Conservation (phyloP, 2,888 invertebrate species). For the Drosophila meridiana region DNA sequence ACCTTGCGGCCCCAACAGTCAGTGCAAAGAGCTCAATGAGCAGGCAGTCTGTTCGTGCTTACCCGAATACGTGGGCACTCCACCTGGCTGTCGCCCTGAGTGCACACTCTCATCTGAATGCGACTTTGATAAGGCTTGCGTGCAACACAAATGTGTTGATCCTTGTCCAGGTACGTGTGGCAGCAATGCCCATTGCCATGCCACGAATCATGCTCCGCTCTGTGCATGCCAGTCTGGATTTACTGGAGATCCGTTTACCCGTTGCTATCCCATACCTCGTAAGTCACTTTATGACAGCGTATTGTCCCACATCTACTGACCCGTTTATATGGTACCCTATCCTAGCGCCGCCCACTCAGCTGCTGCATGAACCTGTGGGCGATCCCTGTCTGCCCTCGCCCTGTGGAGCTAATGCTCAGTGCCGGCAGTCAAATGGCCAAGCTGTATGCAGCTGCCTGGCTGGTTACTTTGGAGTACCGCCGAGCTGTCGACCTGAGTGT, state of each 20-base stretch:
- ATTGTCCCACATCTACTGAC: slow-evolving; percentile 63
- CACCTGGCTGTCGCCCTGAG: slow-evolving; percentile 90
- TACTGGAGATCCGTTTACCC: slow-evolving; percentile 90
- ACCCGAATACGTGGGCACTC: slow-evolving; percentile 88
- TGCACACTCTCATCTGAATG: slow-evolving; percentile 89
- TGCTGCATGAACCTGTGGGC: slow-evolving; percentile 70
- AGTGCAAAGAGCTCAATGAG: slow-evolving; percentile 89
- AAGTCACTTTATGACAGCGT: slow-evolving; percentile 83
- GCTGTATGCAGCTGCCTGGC: slow-evolving; percentile 89
- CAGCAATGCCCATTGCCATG: slow-evolving; percentile 88
- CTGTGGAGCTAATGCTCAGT: slow-evolving; percentile 90
- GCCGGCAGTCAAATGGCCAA: slow-evolving; percentile 87
- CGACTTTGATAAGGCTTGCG: slow-evolving; percentile 88
- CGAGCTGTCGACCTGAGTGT: slow-evolving; percentile 90
- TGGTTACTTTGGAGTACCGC: slow-evolving; percentile 90
- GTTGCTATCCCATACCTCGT: slow-evolving; percentile 85
- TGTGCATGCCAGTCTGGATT: slow-evolving; percentile 88
- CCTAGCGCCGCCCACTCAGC: slow-evolving; percentile 72
- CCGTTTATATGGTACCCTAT: background rate
- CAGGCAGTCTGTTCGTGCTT: slow-evolving; percentile 90
- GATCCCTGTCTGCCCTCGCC: slow-evolving; percentile 89
- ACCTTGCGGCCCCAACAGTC: slow-evolving; percentile 92
- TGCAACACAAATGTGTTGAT: slow-evolving; percentile 89
- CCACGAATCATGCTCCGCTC: slow-evolving; percentile 89
- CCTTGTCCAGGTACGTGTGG: slow-evolving; percentile 90